phyloP scores from a whole-genome alignment of 53 echinoderm and acorn worm species.

The Arbacia lixula region DNA sequence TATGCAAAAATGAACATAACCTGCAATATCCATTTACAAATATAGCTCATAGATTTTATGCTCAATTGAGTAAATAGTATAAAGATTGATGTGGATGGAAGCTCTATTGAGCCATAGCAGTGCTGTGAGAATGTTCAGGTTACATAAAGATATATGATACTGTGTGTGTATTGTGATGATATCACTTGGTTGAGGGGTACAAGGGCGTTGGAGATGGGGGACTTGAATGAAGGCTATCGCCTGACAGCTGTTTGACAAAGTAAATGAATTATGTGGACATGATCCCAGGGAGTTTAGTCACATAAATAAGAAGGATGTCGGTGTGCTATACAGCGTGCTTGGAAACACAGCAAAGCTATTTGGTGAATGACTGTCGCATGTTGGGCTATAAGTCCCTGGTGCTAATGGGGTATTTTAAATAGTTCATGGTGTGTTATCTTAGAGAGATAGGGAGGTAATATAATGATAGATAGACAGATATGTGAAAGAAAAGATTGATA shows the following conservation, averaged over 20 bases:
- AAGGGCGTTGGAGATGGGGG: neutral
- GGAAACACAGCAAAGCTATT: constrained; percentile 33
- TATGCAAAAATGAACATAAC: too few relatives aligned
- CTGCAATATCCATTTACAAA: too few relatives aligned
- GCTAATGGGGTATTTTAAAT: neutral
- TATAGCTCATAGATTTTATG: too few relatives aligned
- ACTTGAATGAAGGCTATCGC: constrained; percentile 22
- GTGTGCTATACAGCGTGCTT: neutral
- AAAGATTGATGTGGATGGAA: too few relatives aligned
- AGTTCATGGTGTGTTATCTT: neutral
- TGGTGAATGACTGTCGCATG: constrained; percentile 1
- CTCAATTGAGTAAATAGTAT: too few relatives aligned
- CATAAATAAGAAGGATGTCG: constrained; percentile 45
- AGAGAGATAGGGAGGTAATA: too few relatives aligned
- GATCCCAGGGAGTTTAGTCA: constrained; percentile 50
- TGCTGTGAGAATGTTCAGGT: too few relatives aligned
- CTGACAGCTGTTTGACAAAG: constrained; percentile 51
- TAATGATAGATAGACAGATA: too few relatives aligned
- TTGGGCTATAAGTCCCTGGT: neutral
- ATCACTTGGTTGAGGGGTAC: neutral
- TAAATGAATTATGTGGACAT: constrained; percentile 56
- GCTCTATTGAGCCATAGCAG: too few relatives aligned
- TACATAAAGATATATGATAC: too few relatives aligned
- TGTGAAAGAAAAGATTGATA: too few relatives aligned
- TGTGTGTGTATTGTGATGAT: too few relatives aligned